Evolutionary conservation across 2,888 invertebrate species (phyloP).

Genomic region (Phania funesta): DNA sequence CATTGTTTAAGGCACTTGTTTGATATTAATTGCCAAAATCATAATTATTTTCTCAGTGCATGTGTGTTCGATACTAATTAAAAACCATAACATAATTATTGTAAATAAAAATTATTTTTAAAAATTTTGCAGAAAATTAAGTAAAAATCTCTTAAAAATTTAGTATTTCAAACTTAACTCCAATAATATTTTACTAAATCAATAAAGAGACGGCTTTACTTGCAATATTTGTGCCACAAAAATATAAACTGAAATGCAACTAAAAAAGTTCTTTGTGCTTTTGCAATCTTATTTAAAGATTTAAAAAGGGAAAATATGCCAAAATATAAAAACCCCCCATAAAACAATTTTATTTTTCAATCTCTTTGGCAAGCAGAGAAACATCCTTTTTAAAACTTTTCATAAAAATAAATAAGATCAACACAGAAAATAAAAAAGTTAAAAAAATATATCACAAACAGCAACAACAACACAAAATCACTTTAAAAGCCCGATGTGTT

Average conservation of each 20-base stretch:
- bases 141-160: no score
- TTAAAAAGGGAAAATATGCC: slow-evolving; percentile 21
- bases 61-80: no score
- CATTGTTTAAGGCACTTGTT: no score
- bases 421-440: slow-evolving; percentile 14
- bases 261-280: neutral
- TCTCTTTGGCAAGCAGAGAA: slow-evolving; percentile 38
- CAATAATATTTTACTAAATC: neutral
- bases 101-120: no score
- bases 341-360: slow-evolving; percentile 47
- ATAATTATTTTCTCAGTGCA: no score
- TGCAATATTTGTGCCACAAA: slow-evolving; percentile 31
- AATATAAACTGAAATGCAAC: neutral
- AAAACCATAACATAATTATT: no score
- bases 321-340: slow-evolving; percentile 21
- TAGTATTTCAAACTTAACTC: no score
- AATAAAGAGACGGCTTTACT: slow-evolving; percentile 45
- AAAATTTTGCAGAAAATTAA: no score
- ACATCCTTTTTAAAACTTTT: slow-evolving; percentile 19
- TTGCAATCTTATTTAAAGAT: slow-evolving; percentile 30
- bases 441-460: neutral
- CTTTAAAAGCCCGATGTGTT: slow-evolving; percentile 32
- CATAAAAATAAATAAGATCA: slow-evolving; percentile 22
- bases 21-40: no score
- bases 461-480: slow-evolving; percentile 8